These are phyloP conservation scores for Odocoileus virginianus DNA, from an alignment of 2,113 vertebrate species.

Conservation along the genomic window DNA sequence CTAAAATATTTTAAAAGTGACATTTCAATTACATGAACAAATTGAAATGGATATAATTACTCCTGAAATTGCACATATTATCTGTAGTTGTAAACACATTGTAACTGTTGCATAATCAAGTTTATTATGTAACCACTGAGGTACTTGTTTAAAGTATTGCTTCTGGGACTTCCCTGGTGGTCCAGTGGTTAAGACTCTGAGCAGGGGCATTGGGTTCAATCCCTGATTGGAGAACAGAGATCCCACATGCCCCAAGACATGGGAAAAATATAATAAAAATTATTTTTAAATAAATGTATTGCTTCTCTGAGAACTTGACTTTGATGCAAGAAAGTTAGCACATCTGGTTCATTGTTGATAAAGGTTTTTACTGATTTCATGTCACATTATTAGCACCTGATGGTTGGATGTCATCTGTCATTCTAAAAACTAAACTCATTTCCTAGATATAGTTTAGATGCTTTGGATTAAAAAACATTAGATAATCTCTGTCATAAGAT, in stretches of 20 bases:
- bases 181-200: neutral
- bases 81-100: neutral
- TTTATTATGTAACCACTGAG: neutral
- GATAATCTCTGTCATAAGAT: neutral
- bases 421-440: neutral
- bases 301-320: neutral
- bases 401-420: neutral
- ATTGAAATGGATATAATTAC: neutral
- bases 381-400: neutral
- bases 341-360: neutral
- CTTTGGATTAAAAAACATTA: neutral
- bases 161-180: neutral
- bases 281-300: neutral
- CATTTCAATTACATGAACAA: neutral
- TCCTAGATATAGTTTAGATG: neutral
- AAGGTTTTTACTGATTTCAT: neutral
- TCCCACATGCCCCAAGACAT: neutral
- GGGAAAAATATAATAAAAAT: neutral
- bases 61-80: neutral
- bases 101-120: neutral
- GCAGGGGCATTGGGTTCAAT: neutral
- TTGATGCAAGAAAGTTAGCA: neutral
- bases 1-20: slow-evolving; percentile 28
- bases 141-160: neutral
- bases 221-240: neutral